Conservation (phyloP, 2,888 invertebrate species). For the Spialia ferax region DNA sequence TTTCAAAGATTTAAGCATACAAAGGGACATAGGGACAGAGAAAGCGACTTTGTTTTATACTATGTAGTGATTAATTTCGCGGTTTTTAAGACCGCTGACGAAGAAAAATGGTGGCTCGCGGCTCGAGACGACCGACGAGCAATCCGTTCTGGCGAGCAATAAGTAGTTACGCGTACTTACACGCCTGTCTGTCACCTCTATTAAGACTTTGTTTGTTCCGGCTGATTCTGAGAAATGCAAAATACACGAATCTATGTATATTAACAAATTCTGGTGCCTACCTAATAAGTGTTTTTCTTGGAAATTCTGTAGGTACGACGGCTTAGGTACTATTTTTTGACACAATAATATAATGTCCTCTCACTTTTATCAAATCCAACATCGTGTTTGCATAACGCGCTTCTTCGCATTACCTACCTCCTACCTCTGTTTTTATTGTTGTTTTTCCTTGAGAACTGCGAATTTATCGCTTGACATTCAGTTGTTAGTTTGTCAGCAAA, state of each 20-base stretch:
- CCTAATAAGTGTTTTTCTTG: neutral
- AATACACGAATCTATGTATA: neutral
- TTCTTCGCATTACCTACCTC: neutral
- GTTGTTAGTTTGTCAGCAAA: constrained; percentile 2
- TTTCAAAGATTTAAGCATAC: too few relatives aligned
- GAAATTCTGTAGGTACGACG: neutral
- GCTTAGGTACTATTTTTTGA: neutral
- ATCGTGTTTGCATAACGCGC: neutral
- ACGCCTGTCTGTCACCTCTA: too few relatives aligned
- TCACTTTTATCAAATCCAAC: neutral
- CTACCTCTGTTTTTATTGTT: constrained; percentile 1
- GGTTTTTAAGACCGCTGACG: too few relatives aligned
- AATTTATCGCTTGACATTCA: constrained; percentile 10
- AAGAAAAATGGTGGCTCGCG: too few relatives aligned
- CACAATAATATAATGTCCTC: neutral
- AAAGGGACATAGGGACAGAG: too few relatives aligned
- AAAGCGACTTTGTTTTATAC: too few relatives aligned
- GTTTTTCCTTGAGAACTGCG: constrained; percentile 16
- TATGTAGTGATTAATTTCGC: too few relatives aligned
- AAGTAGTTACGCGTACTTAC: too few relatives aligned
- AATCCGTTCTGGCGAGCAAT: too few relatives aligned
- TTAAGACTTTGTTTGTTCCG: too few relatives aligned
- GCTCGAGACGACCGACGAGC: too few relatives aligned
- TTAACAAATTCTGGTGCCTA: neutral
- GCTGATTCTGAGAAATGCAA: neutral